Conservation (phyloP, 1,140 invertebrate species). For the Aplysia californica region DNA sequence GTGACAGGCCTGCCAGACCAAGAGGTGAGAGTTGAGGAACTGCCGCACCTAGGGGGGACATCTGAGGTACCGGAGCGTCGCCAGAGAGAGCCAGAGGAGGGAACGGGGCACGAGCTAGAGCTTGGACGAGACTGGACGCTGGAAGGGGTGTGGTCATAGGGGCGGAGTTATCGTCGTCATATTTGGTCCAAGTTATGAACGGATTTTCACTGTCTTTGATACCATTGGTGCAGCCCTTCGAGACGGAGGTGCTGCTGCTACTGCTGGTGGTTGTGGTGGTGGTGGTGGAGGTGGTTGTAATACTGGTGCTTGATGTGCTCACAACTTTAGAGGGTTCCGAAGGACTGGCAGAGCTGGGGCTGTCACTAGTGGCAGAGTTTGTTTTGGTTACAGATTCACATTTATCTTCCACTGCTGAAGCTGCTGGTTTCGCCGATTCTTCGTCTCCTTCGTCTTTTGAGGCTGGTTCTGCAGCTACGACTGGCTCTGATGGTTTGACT, state of each 20-base stretch:
- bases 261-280: neutral
- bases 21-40: constrained; percentile 22
- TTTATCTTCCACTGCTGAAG: too few relatives aligned
- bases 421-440: too few relatives aligned
- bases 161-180: constrained; percentile 18
- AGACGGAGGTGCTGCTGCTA: neutral
- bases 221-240: constrained; percentile 11
- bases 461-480: too few relatives aligned
- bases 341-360: too few relatives aligned
- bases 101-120: constrained; percentile 14
- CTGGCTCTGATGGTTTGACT: too few relatives aligned
- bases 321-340: too few relatives aligned
- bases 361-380: neutral
- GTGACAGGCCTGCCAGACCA: constrained; percentile 11
- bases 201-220: constrained; percentile 28
- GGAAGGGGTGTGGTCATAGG: neutral
- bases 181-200: constrained; percentile 31
- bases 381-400: too few relatives aligned
- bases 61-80: constrained; percentile 7
- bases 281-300: neutral
- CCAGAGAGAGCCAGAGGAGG: constrained; percentile 17
- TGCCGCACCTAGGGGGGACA: constrained; percentile 17
- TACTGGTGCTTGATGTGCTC: neutral
- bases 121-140: constrained; percentile 23
- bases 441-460: too few relatives aligned